Conservation (phyloP, 2,888 invertebrate species). For the Bimastos eiseni region DNA sequence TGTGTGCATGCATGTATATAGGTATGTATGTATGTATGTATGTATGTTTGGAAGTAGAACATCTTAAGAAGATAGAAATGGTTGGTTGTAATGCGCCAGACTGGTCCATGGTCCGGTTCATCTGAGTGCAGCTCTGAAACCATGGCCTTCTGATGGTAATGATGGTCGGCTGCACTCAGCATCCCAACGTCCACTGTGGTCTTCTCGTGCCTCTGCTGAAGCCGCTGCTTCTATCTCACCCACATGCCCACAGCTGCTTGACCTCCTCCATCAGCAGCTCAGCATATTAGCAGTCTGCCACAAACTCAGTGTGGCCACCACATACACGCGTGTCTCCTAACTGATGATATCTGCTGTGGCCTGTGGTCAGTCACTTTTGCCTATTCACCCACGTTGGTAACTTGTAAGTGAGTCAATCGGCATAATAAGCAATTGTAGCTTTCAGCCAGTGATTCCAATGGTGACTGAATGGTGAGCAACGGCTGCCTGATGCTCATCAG, state of each 20-base stretch:
- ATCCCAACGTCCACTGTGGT: background rate
- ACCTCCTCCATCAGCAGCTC: background rate
- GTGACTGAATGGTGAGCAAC: too few relatives aligned
- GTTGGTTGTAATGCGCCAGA: background rate
- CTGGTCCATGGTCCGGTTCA: background rate
- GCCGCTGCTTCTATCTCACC: too few relatives aligned
- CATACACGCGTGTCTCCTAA: background rate
- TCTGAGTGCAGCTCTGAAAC: background rate
- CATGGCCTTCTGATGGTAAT: background rate
- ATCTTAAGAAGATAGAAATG: background rate
- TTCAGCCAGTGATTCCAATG: too few relatives aligned
- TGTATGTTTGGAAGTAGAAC: background rate
- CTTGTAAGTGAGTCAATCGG: too few relatives aligned
- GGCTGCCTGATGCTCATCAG: too few relatives aligned
- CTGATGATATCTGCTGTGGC: too few relatives aligned
- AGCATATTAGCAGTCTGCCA: background rate
- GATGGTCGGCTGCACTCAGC: background rate
- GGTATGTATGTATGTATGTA: background rate
- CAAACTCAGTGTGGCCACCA: background rate
- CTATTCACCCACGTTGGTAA: background rate
- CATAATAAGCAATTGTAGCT: too few relatives aligned
- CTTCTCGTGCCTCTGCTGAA: background rate
- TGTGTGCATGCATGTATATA: background rate
- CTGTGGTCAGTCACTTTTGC: background rate
- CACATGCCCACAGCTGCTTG: constrained; percentile 5